Conservation (phyloP, 2,113 vertebrate species). For the Dicerorhinus sumatrensis region DNA sequence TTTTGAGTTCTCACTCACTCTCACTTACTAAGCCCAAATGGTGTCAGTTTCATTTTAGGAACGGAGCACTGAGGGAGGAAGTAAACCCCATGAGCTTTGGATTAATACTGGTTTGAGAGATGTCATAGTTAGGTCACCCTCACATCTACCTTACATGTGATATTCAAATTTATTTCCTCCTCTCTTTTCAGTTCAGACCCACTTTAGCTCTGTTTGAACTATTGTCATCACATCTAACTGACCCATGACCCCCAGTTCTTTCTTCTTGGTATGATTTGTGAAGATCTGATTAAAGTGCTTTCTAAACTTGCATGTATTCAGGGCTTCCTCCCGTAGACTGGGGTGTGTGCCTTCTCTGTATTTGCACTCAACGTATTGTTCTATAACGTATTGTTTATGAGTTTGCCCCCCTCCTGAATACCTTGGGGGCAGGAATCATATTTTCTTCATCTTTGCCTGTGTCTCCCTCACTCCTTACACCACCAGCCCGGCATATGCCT, state of each 20-base stretch:
- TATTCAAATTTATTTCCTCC: not conserved
- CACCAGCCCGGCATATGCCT: not conserved
- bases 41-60: not conserved
- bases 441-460: not conserved
- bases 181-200: not conserved
- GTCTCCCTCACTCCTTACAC: too few species aligned
- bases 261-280: not conserved
- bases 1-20: not conserved
- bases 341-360: not conserved
- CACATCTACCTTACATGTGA: not conserved
- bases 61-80: not conserved
- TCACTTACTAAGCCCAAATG: not conserved
- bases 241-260: not conserved
- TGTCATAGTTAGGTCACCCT: not conserved
- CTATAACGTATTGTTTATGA: not conserved
- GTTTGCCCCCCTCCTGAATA: not conserved
- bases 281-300: not conserved
- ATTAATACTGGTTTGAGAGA: not conserved
- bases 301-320: not conserved
- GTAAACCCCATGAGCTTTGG: rapidly evolving
- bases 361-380: not conserved
- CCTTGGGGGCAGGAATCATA: not conserved
- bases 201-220: not conserved
- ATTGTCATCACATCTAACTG: not conserved
- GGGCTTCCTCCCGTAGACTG: not conserved